Base-by-base conservation (phyloP, 30 jellyfish, hydroid and myxozoan genomes). In the Hydractinia echinata region DNA sequence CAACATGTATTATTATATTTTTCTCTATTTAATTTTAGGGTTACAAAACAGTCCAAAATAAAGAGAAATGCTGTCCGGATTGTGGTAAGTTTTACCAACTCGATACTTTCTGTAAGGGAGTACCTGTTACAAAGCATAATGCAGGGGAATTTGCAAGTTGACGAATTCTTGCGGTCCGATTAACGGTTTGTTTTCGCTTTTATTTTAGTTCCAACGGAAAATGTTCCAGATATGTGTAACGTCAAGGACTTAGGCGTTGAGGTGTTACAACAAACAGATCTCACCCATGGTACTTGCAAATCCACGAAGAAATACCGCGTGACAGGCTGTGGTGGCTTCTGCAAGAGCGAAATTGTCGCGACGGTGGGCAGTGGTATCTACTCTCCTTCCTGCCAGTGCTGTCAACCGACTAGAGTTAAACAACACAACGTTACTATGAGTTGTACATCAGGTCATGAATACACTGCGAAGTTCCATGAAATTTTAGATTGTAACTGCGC, bases 311-410 rank as follows among this genome's bases (percentile, higher is more conserved):
- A 72, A 8, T 86, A 86, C 84, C 85, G 77, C 52, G 55, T 73
- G 70, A 91, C 97, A 7, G 96, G 97, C 73, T 91, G 97, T 61
- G 82, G 85, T 50, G 97, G 97, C 20, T 44, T 79, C 8, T 91
- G 97, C 83, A 88, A 85, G 54, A 82, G 91, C 67, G 21, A 78
- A 6, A 80, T 82, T 0, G 53, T 10, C 79, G 97, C 97, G 5
- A 53, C 95, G 49, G 16, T 82, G 10, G 97, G 97, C 8, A 79
- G 56, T 51, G 64, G 76, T 49, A 52, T 70, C 10, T 85, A 53
- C 69, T 50, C 86, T 5, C 96, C 94, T 8, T 18, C 76, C 44
- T 91, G 97, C 83, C 53, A 89, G 54, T 91, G 97, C 81, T 91
- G 97, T 73, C 66, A 84, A 71, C 97, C 97, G 5, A 72, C 76